A percentile compares a stretch with the other conserved stretches of the same genome.
These are phyloP conservation scores for Bombus polaris DNA, from an alignment of 1,140 invertebrate species.

Conservation along the genomic window DNA sequence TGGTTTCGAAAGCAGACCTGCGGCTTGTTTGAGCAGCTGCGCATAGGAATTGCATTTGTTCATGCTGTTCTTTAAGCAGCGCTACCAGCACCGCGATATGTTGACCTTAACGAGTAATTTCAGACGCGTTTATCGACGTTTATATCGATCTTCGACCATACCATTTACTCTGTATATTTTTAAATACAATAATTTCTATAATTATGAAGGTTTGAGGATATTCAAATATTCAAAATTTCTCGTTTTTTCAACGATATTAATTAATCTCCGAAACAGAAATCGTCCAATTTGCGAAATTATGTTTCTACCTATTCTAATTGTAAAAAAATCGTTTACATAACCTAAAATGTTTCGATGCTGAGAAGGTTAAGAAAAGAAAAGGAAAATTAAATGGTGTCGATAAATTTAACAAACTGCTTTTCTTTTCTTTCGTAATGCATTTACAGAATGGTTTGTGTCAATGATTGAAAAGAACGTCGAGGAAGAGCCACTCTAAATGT, in stretches of 20 bases:
- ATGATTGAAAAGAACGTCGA: slow-evolving; percentile 10
- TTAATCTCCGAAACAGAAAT: too few relatives aligned
- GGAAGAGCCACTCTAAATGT: slow-evolving; percentile 13
- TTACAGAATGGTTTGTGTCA: neutral
- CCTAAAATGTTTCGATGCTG: neutral
- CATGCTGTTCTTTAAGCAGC: slow-evolving; percentile 29
- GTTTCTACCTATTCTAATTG: neutral
- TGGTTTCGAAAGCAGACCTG: neutral
- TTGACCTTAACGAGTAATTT: slow-evolving; percentile 2
- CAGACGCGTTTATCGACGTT: neutral
- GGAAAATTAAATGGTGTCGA: neutral
- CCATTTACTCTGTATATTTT: neutral
- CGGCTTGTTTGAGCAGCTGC: slow-evolving; percentile 61
- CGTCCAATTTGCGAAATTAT: too few relatives aligned
- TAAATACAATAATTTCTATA: neutral
- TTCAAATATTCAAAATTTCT: neutral
- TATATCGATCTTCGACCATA: neutral
- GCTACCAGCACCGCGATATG: neutral
- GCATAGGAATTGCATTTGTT: slow-evolving; percentile 47
- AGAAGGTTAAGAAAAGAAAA: neutral
- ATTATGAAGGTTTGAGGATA: neutral
- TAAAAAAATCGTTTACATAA: neutral
- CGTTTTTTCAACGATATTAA: neutral
- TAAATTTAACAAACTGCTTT: neutral
- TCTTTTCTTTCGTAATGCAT: neutral